Evolutionary conservation across 2,797 vertebrate genomes (phyloP), one percentile per base, ranked within the genome.

Genomic region (Mormyrus proboscirostris): DNA sequence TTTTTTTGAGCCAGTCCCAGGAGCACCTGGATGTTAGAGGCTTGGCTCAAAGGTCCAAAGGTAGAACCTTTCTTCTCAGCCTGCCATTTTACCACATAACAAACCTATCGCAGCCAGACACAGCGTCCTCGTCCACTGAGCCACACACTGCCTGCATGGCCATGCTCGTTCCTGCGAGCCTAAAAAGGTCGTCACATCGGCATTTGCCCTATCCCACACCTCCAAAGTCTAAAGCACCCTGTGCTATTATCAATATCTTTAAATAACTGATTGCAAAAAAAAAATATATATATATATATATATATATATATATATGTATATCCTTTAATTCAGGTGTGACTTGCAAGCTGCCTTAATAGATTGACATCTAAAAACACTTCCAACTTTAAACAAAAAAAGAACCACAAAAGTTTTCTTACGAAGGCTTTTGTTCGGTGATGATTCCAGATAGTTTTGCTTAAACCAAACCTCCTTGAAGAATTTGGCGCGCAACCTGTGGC

Each of bases 401-500:
- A 91, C 88, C 90, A 95, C 94, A 92, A 92, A 92, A 88, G 90
- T 91, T 88, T 90, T 91, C 89, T 88, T 90, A 92, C 89, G 59
- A 62, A 90, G 88, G 88, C 91, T 88, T 59, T 89, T 89, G 44
- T 89, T 89, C 55, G 86, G 90, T 59, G 9, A 92, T 93, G 90
- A 90, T 59, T 93, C 94, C 94, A 94, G 91, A 91, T 93, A 91
- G 91, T 90, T 94, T 93, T 94, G 91, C 93, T 93, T 93, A 92
- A 94, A 95, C 93, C 93, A 91, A 93, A 93, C 95, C 95, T 96
- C 95, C 95, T 95, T 93, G 47, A 93, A 95, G 95, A 95, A 92
- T 93, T 93, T 95, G 95, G 95, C 95, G 89, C 85, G 2, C 29
- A 7, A 41, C 33, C n/a, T 91, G 88, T 88, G 90, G 79, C 90